Evolutionary conservation across 2,888 invertebrate species (phyloP).

Genomic region (Archaeoteleia sp.): DNA sequence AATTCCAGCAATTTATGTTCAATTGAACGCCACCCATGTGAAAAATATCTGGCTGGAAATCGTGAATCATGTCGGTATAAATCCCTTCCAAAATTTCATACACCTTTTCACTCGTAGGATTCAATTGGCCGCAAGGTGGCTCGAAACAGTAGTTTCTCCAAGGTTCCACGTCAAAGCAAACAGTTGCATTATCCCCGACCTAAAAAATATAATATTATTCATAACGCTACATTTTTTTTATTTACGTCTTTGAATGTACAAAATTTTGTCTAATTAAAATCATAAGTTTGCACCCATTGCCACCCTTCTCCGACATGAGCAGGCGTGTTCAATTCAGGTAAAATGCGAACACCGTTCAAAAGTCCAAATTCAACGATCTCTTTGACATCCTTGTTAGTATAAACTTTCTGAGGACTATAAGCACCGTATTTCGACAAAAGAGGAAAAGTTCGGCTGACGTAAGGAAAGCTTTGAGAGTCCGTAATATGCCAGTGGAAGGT

Average conservation of each 20-base stretch:
- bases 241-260: too few relatives aligned
- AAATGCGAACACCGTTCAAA: slow-evolving; percentile 86
- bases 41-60: slow-evolving; percentile 85
- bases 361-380: slow-evolving; percentile 82
- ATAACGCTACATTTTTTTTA: too few relatives aligned
- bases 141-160: slow-evolving; percentile 85
- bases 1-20: slow-evolving; percentile 84
- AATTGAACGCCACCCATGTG: slow-evolving; percentile 94
- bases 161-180: slow-evolving; percentile 79
- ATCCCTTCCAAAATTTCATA: slow-evolving; percentile 84
- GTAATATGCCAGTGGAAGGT: slow-evolving; percentile 97
- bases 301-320: slow-evolving; percentile 93
- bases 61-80: slow-evolving; percentile 84
- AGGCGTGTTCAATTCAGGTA: slow-evolving; percentile 95
- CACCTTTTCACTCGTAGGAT: slow-evolving; percentile 82
- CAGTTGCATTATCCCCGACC: slow-evolving; percentile 67
- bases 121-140: slow-evolving; percentile 90
- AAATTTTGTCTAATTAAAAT: slow-evolving; percentile 2
- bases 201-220: slow-evolving; percentile 46
- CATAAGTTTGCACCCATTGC: slow-evolving; percentile 76
- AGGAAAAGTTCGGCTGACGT: slow-evolving; percentile 84
- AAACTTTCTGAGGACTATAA: slow-evolving; percentile 83
- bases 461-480: slow-evolving; percentile 96
- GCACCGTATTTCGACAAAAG: slow-evolving; percentile 86
- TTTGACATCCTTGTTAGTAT: slow-evolving; percentile 72